Conservation (phyloP, 2,113 vertebrate genomes). For the human region GRCh38 chr9:96022001-96022500, state of each 20-base stretch:
- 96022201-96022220: not conserved
- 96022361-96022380: not conserved
- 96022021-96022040: not conserved
- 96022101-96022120: not conserved
- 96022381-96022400: not conserved
- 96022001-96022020: not conserved
- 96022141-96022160: not conserved
- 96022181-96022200: not conserved
- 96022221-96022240: conserved; percentile 1
- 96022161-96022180: conserved; percentile 5
- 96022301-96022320: not conserved
- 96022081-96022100: not conserved
- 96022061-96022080: not conserved
- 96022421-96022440: not conserved
- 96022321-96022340: not conserved
- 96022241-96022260: not conserved
- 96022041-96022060: not conserved
- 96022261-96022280: not conserved
- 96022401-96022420: not conserved
- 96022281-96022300: not conserved
- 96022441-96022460: not conserved
- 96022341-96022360: not conserved
- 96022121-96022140: not conserved
- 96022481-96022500: not conserved
- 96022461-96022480: not conserved